Base-by-base conservation (phyloP, 2,888 invertebrate genomes). In the Flexamia atlantica region DNA sequence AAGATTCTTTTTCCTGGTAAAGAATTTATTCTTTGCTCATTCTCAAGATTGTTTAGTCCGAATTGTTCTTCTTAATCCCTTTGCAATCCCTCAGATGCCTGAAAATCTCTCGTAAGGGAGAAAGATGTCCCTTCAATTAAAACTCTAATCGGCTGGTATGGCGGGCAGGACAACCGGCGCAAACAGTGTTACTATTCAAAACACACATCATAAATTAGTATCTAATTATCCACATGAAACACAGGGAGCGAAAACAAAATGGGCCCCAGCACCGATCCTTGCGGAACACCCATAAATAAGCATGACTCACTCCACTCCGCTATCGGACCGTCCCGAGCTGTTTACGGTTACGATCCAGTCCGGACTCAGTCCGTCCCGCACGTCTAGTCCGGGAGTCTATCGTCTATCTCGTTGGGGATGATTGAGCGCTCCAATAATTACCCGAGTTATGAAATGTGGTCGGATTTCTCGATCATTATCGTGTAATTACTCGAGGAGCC, bases 401-500 rank as follows among this genome's bases (percentile, higher is more conserved):
- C 72, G 36, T 36, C 32, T 30, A 36, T 36, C 46, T 76, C 76
- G 76, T 76, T 76, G 76, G 50, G 46, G 79, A 36, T 79, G 79
- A 79, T 79, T 36, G 79, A 79, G 57, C 28, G 79, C 79, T 57
- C 14, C 20, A 32, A 79, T 79, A 79, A 79, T 57, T 79, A 79
- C 79, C 79, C 36, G 53, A 79, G 79, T 79, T 79, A 79, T 79
- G 79, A 79, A 79, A 79, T 79, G 79, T 57, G 79, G 53, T 57
- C 57, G 79, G 79, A 79, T 79, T 79, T 79, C 79, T 79, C 57
- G 79, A 79, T 79, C 57, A 57, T 79, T 79, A 79, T 79, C 79
- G 46, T 14, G 79, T 57, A 79, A 79, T 79, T 79, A 79, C 64
- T 64, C 36, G 79, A 79, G 36, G 28, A 76, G 46, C 42, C 40